phyloP scores from a whole-genome alignment of 2,888 invertebrate species.

The Morpho deidamia region DNA sequence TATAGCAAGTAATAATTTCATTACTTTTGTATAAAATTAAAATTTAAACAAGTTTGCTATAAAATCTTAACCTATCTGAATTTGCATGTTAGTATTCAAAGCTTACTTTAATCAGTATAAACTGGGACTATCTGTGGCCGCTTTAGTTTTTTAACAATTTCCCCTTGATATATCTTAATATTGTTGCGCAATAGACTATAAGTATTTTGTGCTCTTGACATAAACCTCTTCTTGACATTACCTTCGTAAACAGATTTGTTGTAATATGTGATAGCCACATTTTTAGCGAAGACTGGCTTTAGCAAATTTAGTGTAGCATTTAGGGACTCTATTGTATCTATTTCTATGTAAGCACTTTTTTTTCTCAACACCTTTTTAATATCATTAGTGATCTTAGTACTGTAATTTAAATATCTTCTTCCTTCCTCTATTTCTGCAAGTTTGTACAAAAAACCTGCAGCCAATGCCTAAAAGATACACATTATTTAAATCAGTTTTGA shows the following conservation, averaged over 20 bases:
- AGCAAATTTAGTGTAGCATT: constrained; percentile 44
- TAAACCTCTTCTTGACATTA: constrained; percentile 41
- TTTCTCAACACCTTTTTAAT: constrained; percentile 53
- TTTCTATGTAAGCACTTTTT: constrained; percentile 37
- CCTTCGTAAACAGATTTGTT: constrained; percentile 44
- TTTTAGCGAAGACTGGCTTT: constrained; percentile 38
- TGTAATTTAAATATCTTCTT: constrained; percentile 56
- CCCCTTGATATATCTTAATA: constrained; percentile 16
- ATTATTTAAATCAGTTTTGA: neutral
- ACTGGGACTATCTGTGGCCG: constrained; percentile 38
- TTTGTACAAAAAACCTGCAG: constrained; percentile 47
- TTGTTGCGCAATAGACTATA: constrained; percentile 20
- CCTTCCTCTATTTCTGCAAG: constrained; percentile 58
- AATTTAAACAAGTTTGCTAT: neutral
- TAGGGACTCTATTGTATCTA: constrained; percentile 41
- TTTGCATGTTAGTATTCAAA: neutral
- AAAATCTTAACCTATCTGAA: constrained; percentile 8
- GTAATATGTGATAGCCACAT: constrained; percentile 39
- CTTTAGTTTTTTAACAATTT: constrained; percentile 22
- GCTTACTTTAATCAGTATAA: constrained; percentile 34
- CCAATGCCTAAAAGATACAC: constrained; percentile 42
- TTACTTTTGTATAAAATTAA: too few species aligned
- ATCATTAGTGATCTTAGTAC: constrained; percentile 56
- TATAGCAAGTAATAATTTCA: too few species aligned
- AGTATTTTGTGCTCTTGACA: constrained; percentile 30